Evolutionary conservation across 2,113 vertebrate species (phyloP), one percentile per base, ranked within the genome.

Genomic region (Muscicapa adusta): DNA sequence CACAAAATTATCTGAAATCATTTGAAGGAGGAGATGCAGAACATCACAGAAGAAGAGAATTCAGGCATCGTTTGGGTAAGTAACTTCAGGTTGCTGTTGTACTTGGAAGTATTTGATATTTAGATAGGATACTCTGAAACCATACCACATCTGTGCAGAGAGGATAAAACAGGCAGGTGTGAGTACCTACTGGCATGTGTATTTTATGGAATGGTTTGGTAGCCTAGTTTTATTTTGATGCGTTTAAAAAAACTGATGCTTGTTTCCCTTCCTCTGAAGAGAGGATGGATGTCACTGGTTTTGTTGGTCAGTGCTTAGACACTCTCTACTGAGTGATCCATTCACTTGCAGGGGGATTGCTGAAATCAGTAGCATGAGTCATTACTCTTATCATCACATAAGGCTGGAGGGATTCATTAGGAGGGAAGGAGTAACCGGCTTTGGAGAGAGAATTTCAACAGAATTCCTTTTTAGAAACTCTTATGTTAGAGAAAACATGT

Each of bases 11-110:
- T 58, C 42, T 89, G 71, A 92, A 84, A 40, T 75, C 63, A 28
- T 54, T 62, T 58, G 96, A 96, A 80, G 67, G 42, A 24, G 68
- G 50, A 28, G 81, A 89, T 48, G 88, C 50, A 91, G 96, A 94
- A 36, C 87, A 76, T 58, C 80, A 82, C 10, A 96, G 95, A 91
- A 77, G 93, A 88, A 90, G 77, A 62, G 96, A 96, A 91, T 95
- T 51, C 88, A 85, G 91, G 53, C 83, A 60, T 91, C 71, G 5
- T 28, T 76, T 83, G 91, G 96, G 98, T 98, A 61, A 9, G 92
- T 85, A 85, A 33, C 26, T 84, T 73, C 78, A 71, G 4, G 29
- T 71, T 93, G 14, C 33, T 87, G 8, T 76, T 75, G 16, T 31
- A 17, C 68, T 84, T 93, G 76, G 48, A 66, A 72, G 22, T 79